phyloP scores from a whole-genome alignment of 1,140 invertebrate species.

The Drosophila pruinosa region DNA sequence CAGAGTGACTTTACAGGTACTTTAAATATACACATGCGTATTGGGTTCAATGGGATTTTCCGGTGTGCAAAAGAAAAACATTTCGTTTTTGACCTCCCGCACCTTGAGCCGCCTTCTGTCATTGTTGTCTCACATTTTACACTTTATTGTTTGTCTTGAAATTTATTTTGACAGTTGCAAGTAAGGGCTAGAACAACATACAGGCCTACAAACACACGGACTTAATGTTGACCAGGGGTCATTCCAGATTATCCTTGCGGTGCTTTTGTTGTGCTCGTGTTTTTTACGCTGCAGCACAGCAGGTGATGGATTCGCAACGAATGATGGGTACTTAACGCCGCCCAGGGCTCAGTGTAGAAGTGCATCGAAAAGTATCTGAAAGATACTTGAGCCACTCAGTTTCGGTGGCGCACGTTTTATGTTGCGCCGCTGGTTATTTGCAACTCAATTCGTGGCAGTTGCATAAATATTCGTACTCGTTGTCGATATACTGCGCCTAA shows the following conservation, averaged over 20 bases:
- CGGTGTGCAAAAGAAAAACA: slow-evolving; percentile 52
- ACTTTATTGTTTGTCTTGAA: slow-evolving; percentile 46
- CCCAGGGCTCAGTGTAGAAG: slow-evolving; percentile 2
- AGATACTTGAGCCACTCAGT: slow-evolving; percentile 34
- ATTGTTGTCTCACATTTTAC: slow-evolving; percentile 48
- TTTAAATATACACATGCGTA: slow-evolving; percentile 24
- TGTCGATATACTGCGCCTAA: slow-evolving; percentile 49
- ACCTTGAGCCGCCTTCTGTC: slow-evolving; percentile 23
- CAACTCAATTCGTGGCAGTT: slow-evolving; percentile 75
- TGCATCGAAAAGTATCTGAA: slow-evolving; percentile 31
- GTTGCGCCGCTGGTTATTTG: slow-evolving; percentile 67
- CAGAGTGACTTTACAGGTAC: slow-evolving; percentile 58
- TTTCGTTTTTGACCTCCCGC: slow-evolving; percentile 29
- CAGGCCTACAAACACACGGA: neutral
- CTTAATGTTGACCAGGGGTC: slow-evolving; percentile 17
- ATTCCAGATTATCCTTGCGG: slow-evolving; percentile 74
- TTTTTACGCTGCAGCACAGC: slow-evolving; percentile 38
- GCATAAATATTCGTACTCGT: slow-evolving; percentile 62
- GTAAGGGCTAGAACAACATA: slow-evolving; percentile 8
- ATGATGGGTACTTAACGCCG: slow-evolving; percentile 72
- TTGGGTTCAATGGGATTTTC: slow-evolving; percentile 60
- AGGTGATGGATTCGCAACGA: slow-evolving; percentile 58
- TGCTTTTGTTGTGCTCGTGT: slow-evolving; percentile 52
- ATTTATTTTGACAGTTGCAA: slow-evolving; percentile 66
- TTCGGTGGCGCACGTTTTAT: slow-evolving; percentile 72